phyloP scores from a whole-genome alignment of 2,797 vertebrate species.

The Acestrorhynchus altus region DNA sequence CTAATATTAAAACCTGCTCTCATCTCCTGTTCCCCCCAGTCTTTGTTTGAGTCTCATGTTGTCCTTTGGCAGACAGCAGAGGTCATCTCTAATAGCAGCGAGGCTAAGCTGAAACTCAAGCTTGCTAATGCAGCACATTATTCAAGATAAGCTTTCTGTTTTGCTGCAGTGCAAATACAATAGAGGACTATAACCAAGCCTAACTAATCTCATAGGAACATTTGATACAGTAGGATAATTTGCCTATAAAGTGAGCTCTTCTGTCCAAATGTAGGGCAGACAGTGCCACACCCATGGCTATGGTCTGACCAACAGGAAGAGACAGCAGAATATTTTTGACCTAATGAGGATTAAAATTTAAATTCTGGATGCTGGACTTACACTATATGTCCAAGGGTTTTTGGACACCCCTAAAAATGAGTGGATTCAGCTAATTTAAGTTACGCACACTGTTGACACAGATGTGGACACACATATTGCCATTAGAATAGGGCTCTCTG shows the following conservation, averaged over 20 bases:
- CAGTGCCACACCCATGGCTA: background rate
- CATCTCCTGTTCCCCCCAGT: background rate
- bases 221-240: slow-evolving; percentile 24
- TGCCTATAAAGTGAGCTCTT: background rate
- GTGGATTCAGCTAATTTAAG: too few species aligned
- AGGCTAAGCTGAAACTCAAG: slow-evolving; percentile 12
- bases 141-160: slow-evolving; percentile 27
- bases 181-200: background rate
- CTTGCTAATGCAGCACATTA: slow-evolving; percentile 33
- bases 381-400: too few species aligned
- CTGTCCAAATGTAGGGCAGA: background rate
- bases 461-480: too few species aligned
- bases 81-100: slow-evolving; percentile 32
- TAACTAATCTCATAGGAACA: slow-evolving; percentile 30
- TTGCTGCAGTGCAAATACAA: background rate
- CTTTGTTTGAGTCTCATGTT: slow-evolving; percentile 1
- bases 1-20: background rate
- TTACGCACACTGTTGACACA: too few species aligned
- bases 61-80: slow-evolving; percentile 37
- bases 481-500: too few species aligned
- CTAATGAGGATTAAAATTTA: background rate
- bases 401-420: too few species aligned
- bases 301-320: background rate
- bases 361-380: too few species aligned
- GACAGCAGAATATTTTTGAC: background rate